Evolutionary conservation across 2,113 vertebrate species (phyloP), one percentile per base, ranked within the genome.

Genomic region (Coregonus clupeaformis): DNA sequence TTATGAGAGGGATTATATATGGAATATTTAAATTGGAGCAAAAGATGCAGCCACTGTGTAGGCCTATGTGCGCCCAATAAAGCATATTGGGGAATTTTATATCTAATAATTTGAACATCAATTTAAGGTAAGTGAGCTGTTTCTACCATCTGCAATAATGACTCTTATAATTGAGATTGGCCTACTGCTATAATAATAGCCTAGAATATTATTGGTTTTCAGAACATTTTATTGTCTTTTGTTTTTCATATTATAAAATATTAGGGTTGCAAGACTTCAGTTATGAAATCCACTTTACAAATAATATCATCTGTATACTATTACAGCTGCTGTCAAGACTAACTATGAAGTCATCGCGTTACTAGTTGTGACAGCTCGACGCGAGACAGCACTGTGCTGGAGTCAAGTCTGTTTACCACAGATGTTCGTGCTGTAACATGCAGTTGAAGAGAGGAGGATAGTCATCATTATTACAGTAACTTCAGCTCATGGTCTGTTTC

Each of bases 271-370:
- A 60, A 60, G 30, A 67, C 18, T 32, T 57, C 0, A 42, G 9
- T 42, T 42, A 42, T 27, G 47, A 52, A 25, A 20, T 71, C 5
- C 20, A 47, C 47, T 47, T 68, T 6, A 30, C 16, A 29, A 27
- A 16, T 70, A 52, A 59, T 52, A 71, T 30, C 18, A 42, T 3
- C 57, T 32, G 13, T 78, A 78, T 91, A 89, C 88, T 87, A 87
- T 57, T 70, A 66, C 83, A 80, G 30, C 73, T 42, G 73, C 20
- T 27, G 27, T 67, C 68, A 52, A 6, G 24, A 0, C 65, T 69
- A 82, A 67, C 0, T 79, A 72, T 81, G 79, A 84, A 49, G 68
- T 89, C 78, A 85, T 18, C 66, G 6, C 18, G 18, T 25, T 60
- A 47, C 62, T 29, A 45, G 13, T 27, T 72, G 77, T 59, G 60